Percentiles rank a stretch among this genome's conserved stretches.
Evolutionary conservation across 1,140 invertebrate genomes (phyloP).

Genomic region (Drosophila serrata): DNA sequence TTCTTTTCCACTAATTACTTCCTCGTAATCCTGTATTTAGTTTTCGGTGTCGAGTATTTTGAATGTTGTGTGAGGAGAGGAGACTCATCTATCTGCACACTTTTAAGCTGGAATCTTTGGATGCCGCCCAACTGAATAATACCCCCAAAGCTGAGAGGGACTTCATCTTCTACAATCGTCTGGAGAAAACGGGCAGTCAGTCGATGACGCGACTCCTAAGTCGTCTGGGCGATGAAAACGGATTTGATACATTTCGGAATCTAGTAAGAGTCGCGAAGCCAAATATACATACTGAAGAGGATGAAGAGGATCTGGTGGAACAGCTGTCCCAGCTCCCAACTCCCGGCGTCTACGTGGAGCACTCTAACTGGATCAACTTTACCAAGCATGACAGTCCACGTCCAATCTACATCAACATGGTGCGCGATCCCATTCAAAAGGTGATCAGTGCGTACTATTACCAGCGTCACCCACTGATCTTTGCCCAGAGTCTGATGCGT

Average conservation of each 20-base stretch:
- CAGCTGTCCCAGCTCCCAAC: slow-evolving; percentile 61
- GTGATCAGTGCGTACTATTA: slow-evolving; percentile 96
- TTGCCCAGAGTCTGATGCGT: slow-evolving; percentile 88
- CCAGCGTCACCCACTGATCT: slow-evolving; percentile 88
- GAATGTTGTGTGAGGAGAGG: neutral
- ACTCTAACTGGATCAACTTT: slow-evolving; percentile 86
- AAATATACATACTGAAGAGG: slow-evolving; percentile 84
- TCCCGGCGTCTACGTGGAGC: slow-evolving; percentile 75
- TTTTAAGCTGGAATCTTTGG: slow-evolving; percentile 61
- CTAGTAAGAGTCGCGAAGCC: neutral
- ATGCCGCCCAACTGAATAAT: slow-evolving; percentile 89
- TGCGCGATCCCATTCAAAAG: slow-evolving; percentile 94
- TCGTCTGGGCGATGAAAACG: slow-evolving; percentile 87
- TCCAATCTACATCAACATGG: slow-evolving; percentile 95
- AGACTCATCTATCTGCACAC: slow-evolving; percentile 16
- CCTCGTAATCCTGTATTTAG: slow-evolving; percentile 1
- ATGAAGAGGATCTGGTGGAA: slow-evolving; percentile 88
- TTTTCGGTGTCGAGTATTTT: neutral
- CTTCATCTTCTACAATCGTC: slow-evolving; percentile 92
- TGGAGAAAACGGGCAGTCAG: slow-evolving; percentile 95
- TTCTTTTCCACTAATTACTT: slow-evolving; percentile 32
- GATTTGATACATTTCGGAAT: slow-evolving; percentile 57
- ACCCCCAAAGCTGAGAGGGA: slow-evolving; percentile 89
- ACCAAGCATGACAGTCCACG: slow-evolving; percentile 90
- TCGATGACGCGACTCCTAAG: slow-evolving; percentile 92